Conservation (phyloP, 2,797 vertebrate species). For the Triplophysa yarkandensis region DNA sequence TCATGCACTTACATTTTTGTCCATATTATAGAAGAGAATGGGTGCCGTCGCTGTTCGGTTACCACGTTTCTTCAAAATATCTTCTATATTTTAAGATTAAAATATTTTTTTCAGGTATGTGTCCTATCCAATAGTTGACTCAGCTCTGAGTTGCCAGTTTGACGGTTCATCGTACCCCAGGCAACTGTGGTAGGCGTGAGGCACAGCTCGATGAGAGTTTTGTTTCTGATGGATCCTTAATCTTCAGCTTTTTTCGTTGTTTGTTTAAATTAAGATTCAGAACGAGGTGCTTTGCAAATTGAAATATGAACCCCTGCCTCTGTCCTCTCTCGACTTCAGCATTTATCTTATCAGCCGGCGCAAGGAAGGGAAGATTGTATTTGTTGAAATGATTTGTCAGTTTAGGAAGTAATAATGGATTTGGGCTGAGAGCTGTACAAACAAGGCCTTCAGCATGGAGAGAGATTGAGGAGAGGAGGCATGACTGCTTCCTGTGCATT, state of each 20-base stretch:
- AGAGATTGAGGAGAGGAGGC: slow-evolving; percentile 32
- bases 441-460: slow-evolving; percentile 66
- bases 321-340: slow-evolving; percentile 62
- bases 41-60: too few species aligned
- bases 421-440: slow-evolving; percentile 78
- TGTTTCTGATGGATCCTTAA: slow-evolving; percentile 25
- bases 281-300: slow-evolving; percentile 52
- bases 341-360: slow-evolving; percentile 73
- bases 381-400: slow-evolving; percentile 80
- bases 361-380: slow-evolving; percentile 73
- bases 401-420: slow-evolving; percentile 80
- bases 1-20: too few species aligned
- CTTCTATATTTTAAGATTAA: slow-evolving; percentile 2
- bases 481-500: slow-evolving; percentile 45
- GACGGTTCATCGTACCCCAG: background rate
- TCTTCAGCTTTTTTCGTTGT: slow-evolving; percentile 2
- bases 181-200: background rate
- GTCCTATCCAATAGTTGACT: background rate
- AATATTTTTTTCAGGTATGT: background rate
- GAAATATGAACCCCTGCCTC: slow-evolving; percentile 57
- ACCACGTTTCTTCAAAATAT: too few species aligned
- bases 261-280: slow-evolving; percentile 43
- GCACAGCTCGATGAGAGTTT: background rate
- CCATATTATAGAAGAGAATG: too few species aligned
- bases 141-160: background rate